Percentiles rank a stretch among this genome's conserved stretches.
Evolutionary conservation across 2,888 invertebrate genomes (phyloP).

Genomic region (Holacanthella duospinosa): DNA sequence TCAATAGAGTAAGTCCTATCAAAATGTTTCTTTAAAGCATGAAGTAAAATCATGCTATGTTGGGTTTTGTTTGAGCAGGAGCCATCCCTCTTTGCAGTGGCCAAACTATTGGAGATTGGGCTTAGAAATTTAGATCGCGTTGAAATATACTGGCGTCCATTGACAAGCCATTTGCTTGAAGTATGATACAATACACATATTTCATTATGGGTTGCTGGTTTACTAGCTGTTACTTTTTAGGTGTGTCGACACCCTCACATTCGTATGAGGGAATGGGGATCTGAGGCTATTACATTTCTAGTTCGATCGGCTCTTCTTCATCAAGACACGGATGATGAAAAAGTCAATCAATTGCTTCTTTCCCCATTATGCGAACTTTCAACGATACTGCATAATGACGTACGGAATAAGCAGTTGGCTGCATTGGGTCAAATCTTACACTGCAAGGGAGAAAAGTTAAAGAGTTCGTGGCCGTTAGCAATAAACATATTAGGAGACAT

Average conservation of each 20-base stretch:
- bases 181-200: conserved; percentile 44
- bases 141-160: conserved; percentile 86
- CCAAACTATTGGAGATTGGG: conserved; percentile 95
- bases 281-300: conserved; percentile 87
- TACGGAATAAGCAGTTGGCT: conserved; percentile 85
- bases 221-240: neutral
- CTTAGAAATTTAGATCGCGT: conserved; percentile 85
- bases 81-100: conserved; percentile 92
- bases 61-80: conserved; percentile 50
- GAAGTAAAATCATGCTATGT: conserved; percentile 9
- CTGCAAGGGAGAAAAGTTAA: conserved; percentile 80
- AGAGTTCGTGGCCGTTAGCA: conserved; percentile 89
- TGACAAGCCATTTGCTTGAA: conserved; percentile 90
- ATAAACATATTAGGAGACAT: conserved; percentile 93
- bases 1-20: conserved; percentile 61
- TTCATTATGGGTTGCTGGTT: neutral
- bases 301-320: conserved; percentile 82
- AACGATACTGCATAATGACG: conserved; percentile 80
- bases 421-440: conserved; percentile 88
- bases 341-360: conserved; percentile 73
- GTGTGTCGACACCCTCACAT: conserved; percentile 84
- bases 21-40: conserved; percentile 5
- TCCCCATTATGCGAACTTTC: conserved; percentile 87
- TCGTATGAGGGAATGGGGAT: conserved; percentile 94
- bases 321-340: conserved; percentile 69